Percentiles rank a stretch among this genome's conserved stretches.
These are phyloP conservation scores for Portunus trituberculatus DNA, from an alignment of 1,140 invertebrate species.

Conservation along the genomic window DNA sequence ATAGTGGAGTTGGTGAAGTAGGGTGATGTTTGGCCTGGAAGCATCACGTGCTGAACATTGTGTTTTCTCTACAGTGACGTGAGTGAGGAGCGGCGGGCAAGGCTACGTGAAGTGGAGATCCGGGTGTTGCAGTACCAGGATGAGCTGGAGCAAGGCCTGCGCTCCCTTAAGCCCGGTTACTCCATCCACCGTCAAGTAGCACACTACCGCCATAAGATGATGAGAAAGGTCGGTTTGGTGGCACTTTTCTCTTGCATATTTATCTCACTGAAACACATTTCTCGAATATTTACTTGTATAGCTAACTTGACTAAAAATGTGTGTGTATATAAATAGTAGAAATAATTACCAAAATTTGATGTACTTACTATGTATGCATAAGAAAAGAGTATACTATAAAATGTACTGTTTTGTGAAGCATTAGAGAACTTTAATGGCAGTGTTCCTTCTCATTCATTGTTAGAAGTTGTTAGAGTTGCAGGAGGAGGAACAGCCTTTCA, in stretches of 20 bases:
- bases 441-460: too few relatives aligned
- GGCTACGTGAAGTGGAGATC: slow-evolving; percentile 95
- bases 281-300: too few relatives aligned
- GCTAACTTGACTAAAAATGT: background rate
- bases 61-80: slow-evolving; percentile 76
- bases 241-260: background rate
- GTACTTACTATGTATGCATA: too few relatives aligned
- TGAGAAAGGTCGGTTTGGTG: slow-evolving; percentile 86
- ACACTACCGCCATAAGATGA: slow-evolving; percentile 94
- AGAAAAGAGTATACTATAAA: too few relatives aligned
- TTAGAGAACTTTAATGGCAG: too few relatives aligned
- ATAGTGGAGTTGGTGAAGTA: too few relatives aligned
- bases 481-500: too few relatives aligned
- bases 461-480: too few relatives aligned
- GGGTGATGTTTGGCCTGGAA: too few relatives aligned
- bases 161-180: slow-evolving; percentile 89
- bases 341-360: too few relatives aligned
- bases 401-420: too few relatives aligned
- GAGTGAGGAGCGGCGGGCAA: slow-evolving; percentile 89
- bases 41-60: too few relatives aligned
- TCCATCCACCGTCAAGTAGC: slow-evolving; percentile 91
- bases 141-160: slow-evolving; percentile 93
- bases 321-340: background rate
- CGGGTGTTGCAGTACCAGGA: slow-evolving; percentile 98
- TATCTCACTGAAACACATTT: background rate